Base-by-base conservation (phyloP, 1,140 invertebrate genomes). In the Bombus confusus region DNA sequence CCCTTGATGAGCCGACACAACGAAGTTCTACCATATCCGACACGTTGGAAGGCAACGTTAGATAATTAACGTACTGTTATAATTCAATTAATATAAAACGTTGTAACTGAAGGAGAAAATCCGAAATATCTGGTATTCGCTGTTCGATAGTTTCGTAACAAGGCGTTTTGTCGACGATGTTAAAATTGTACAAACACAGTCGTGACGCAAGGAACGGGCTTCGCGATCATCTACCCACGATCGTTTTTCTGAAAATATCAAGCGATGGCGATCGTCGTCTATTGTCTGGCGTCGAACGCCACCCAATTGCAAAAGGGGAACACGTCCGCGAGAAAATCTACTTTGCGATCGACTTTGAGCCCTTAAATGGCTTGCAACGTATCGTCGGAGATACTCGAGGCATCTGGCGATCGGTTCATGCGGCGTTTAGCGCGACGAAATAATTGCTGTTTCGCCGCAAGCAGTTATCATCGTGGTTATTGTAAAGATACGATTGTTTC, bases 221-320 rank as follows among this genome's bases (percentile, higher is more conserved):
- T 68, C 66, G n/a, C 72, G 31, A 52, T 80, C 64, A 2, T 52
- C 47, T 76, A 77, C 84, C 73, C 83, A 68, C 64, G 79, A 66
- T 57, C 68, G 28, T 72, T 80, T 62, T 79, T 39, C 52, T n/a
- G 28, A 57, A 85, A 71, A 62, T 47, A 78, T 85, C 83, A 34
- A 18, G 4, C n/a, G 62, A 37, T 47, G 77, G 59, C 37, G 64
- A 41, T 64, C 57, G 18, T 52, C 47, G 47, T 52, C 47, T 22
- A 80, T 85, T 85, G 77, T 79, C 52, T 80, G 52, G 12, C 25
- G 9, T 0, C 15, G 6, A 43, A 47, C 34, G 28, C 77, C 52
- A 68, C 76, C 52, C 41, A 28, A 83, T 84, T 68, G 47, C 73
- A 73, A 76, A 68, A 68, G 8, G 22, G 22, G 34, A 25, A 66